These are phyloP conservation scores for Luidia sarsii DNA, from an alignment of 53 echinoderm and acorn worm genomes.

Conservation along the genomic window DNA sequence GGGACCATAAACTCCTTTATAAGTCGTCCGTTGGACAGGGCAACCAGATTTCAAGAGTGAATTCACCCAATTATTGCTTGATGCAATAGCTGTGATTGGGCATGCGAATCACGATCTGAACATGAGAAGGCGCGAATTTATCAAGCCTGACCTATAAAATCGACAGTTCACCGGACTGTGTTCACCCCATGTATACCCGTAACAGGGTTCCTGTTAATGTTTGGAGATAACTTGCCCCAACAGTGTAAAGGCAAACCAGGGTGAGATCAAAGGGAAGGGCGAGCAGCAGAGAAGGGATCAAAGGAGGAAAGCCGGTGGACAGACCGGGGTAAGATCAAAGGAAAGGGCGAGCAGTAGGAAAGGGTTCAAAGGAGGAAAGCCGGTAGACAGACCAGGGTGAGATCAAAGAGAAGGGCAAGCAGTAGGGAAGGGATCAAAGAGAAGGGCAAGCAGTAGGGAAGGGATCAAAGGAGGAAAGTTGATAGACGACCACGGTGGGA, in stretches of 20 bases:
- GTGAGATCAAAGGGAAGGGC: too few species aligned
- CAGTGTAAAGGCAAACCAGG: not conserved
- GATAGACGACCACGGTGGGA: not conserved
- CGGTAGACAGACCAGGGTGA: too few species aligned
- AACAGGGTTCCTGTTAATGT: constrained; percentile 24
- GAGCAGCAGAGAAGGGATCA: too few species aligned
- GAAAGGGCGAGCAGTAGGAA: too few species aligned
- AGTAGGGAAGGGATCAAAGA: too few species aligned
- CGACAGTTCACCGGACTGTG: not conserved
- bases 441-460: too few species aligned
- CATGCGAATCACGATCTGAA: not conserved
- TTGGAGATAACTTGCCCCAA: constrained; percentile 16
- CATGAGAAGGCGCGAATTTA: not conserved
- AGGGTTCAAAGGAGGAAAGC: too few species aligned
- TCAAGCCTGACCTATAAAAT: not conserved
- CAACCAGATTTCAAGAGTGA: too few species aligned
- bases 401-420: too few species aligned
- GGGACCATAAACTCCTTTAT: not conserved
- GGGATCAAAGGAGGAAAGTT: too few species aligned
- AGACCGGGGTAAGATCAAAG: too few species aligned
- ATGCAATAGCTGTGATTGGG: not conserved
- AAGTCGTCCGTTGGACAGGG: not conserved
- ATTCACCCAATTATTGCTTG: constrained; percentile 2
- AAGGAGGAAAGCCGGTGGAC: too few species aligned
- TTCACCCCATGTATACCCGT: not conserved